phyloP scores from a whole-genome alignment of 2,888 invertebrate genomes.

The Rhamnusium bicolor region DNA sequence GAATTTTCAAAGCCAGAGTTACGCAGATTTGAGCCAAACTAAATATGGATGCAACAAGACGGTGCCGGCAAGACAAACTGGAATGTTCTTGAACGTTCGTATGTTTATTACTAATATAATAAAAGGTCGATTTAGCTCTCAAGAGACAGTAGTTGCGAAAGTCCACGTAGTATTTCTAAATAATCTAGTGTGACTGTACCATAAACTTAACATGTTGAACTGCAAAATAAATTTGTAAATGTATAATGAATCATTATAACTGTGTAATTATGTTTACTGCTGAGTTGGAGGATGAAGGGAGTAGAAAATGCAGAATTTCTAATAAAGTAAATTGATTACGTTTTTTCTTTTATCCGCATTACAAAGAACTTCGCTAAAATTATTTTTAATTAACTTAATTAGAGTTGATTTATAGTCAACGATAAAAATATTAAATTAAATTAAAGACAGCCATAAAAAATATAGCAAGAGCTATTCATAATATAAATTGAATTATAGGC shows the following conservation, averaged over 20 bases:
- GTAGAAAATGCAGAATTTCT: constrained; percentile 60
- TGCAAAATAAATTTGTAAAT: constrained; percentile 40
- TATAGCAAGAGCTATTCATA: constrained; percentile 50
- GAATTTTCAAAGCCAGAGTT: no score
- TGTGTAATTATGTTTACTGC: constrained; percentile 49
- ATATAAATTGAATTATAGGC: constrained; percentile 49
- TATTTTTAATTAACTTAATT: constrained; percentile 70
- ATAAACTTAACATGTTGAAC: constrained; percentile 30
- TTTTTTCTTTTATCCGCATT: constrained; percentile 63
- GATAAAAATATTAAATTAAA: constrained; percentile 72
- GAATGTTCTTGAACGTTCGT: no score
- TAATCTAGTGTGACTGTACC: neutral
- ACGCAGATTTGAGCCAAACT: no score
- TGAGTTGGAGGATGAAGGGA: constrained; percentile 39
- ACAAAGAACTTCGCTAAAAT: constrained; percentile 68
- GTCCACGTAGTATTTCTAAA: neutral
- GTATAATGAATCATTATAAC: constrained; percentile 44
- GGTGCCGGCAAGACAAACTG: no score
- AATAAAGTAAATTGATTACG: constrained; percentile 68
- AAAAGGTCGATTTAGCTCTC: no score
- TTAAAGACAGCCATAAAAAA: constrained; percentile 69
- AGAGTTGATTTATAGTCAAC: constrained; percentile 69
- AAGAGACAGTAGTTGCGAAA: no score
- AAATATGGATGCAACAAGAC: no score
- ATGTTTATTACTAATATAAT: no score